These are phyloP conservation scores for Elephantulus edwardii DNA, from an alignment of 2,113 vertebrate genomes.

Conservation along the genomic window DNA sequence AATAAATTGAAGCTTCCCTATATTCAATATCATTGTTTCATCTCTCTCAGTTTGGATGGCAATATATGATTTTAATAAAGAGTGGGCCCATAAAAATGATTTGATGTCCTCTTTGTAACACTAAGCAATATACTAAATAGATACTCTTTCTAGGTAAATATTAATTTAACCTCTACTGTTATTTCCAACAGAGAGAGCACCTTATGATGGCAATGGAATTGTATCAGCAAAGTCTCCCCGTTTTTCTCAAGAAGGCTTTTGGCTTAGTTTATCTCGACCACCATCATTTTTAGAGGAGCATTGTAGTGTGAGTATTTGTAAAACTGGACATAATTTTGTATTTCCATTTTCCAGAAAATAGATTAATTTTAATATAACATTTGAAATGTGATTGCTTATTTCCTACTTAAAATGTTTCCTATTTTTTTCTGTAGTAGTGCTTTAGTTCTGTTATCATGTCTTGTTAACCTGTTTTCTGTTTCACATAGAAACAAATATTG, in stretches of 20 bases:
- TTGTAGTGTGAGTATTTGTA: constrained; percentile 55
- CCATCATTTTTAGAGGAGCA: neutral
- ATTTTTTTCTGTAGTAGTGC: neutral
- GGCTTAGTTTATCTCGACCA: neutral
- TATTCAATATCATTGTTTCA: neutral
- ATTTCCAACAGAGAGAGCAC: constrained; percentile 60
- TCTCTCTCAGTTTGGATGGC: constrained; percentile 55
- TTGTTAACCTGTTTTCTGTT: neutral
- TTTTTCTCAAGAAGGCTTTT: accelerated
- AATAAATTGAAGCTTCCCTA: constrained; percentile 24
- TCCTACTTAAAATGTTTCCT: neutral
- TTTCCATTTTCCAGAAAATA: neutral
- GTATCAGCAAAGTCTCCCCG: neutral
- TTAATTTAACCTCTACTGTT: constrained; percentile 62
- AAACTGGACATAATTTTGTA: neutral
- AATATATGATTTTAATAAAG: constrained; percentile 60
- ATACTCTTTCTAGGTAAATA: constrained; percentile 58
- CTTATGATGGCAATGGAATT: constrained; percentile 68
- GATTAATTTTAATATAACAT: constrained; percentile 27
- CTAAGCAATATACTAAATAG: constrained; percentile 49
- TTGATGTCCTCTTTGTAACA: constrained; percentile 39
- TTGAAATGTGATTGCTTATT: constrained; percentile 10
- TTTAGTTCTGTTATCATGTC: neutral
- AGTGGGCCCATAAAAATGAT: constrained; percentile 53
- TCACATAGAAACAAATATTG: neutral